phyloP scores from a whole-genome alignment of 2,113 vertebrate genomes.

The Epinephelus fuscoguttatus region DNA sequence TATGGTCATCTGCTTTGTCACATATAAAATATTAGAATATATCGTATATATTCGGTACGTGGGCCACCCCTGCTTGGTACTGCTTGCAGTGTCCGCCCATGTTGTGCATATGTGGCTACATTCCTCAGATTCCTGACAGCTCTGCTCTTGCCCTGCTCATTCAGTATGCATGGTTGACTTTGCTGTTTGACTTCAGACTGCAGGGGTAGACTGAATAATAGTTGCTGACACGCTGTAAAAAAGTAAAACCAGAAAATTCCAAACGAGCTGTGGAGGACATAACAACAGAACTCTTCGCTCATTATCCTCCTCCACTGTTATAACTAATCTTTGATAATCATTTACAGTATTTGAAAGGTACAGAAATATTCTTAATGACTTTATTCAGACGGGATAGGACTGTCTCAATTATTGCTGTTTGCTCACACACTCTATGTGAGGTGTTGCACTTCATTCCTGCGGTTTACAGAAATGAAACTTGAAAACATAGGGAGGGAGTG shows the following conservation, averaged over 20 bases:
- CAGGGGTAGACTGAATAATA: neutral
- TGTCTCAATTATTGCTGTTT: too few relatives aligned
- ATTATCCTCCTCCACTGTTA: neutral
- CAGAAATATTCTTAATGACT: too few relatives aligned
- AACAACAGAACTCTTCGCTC: neutral
- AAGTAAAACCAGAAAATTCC: neutral
- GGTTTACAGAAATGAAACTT: too few relatives aligned
- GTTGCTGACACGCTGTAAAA: neutral
- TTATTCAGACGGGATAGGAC: neutral
- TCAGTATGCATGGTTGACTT: neutral
- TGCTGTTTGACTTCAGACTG: neutral
- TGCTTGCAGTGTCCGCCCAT: slow-evolving; percentile 6
- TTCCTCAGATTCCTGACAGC: slow-evolving; percentile 60
- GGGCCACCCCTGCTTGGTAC: neutral
- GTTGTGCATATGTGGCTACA: slow-evolving; percentile 19
- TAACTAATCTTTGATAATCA: neutral
- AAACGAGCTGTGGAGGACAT: neutral
- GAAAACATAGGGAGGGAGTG: too few relatives aligned
- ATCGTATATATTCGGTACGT: too few relatives aligned
- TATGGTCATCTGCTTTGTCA: too few relatives aligned
- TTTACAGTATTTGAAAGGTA: too few relatives aligned
- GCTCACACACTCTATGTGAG: too few relatives aligned
- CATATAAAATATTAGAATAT: too few relatives aligned
- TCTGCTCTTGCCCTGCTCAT: slow-evolving; percentile 31
- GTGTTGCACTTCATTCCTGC: too few relatives aligned